phyloP scores from a whole-genome alignment of 1,140 invertebrate genomes.

The Theocolax elegans region DNA sequence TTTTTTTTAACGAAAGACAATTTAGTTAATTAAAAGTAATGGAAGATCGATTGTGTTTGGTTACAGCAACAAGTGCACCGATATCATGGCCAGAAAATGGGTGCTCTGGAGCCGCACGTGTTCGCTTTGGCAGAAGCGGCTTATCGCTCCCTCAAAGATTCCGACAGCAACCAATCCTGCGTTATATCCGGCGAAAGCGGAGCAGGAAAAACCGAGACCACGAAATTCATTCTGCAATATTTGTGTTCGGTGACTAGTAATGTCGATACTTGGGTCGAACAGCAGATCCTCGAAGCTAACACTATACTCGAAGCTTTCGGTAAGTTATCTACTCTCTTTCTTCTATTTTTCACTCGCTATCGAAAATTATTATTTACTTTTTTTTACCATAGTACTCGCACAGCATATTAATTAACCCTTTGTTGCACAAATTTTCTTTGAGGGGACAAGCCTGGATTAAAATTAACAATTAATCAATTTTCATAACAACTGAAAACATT shows the following conservation, averaged over 20 bases:
- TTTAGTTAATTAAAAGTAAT: too few relatives aligned
- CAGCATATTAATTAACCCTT: too few relatives aligned
- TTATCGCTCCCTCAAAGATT: conserved; percentile 77
- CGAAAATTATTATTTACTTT: too few relatives aligned
- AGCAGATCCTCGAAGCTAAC: conserved; percentile 94
- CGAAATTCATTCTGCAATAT: conserved; percentile 95
- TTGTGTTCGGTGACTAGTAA: conserved; percentile 91
- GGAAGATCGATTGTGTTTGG: too few relatives aligned
- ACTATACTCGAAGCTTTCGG: conserved; percentile 93
- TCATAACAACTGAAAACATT: too few relatives aligned
- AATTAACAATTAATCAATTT: too few relatives aligned
- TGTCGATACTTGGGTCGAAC: conserved; percentile 92
- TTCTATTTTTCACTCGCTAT: background rate
- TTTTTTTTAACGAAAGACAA: too few relatives aligned
- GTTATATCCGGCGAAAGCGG: conserved; percentile 98
- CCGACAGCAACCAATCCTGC: conserved; percentile 83
- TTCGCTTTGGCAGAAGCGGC: conserved; percentile 91
- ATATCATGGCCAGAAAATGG: conserved; percentile 85
- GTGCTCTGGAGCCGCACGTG: conserved; percentile 85
- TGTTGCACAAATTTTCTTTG: too few relatives aligned
- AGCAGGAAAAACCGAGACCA: conserved; percentile 97
- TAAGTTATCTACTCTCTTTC: conserved; percentile 51
- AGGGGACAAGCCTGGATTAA: too few relatives aligned
- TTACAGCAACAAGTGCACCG: conserved; percentile 82
- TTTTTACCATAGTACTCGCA: background rate